Conservation (phyloP, 2,797 vertebrate species). For the Enteromius unitaeniatus region DNA sequence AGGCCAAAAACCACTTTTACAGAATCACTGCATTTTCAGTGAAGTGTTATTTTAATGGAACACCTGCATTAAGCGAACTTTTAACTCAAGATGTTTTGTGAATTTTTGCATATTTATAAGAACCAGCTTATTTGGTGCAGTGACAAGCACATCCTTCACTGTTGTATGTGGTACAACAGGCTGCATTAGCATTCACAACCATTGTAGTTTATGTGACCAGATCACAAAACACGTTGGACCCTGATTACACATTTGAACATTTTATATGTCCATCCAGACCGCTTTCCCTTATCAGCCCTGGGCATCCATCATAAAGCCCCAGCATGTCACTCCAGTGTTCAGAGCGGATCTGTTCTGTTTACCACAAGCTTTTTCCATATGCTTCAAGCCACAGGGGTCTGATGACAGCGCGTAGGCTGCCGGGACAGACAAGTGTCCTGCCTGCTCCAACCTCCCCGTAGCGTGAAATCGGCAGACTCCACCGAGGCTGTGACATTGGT, state of each 20-base stretch:
- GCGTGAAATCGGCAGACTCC: constrained; percentile 49
- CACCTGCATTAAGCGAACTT: neutral
- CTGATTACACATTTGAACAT: neutral
- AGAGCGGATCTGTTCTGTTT: constrained; percentile 39
- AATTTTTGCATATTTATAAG: neutral
- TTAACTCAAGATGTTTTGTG: neutral
- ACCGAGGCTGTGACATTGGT: constrained; percentile 45
- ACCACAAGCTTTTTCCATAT: constrained; percentile 43
- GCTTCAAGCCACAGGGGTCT: constrained; percentile 38
- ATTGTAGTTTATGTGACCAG: neutral
- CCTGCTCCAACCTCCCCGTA: constrained; percentile 24
- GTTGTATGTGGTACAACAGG: constrained; percentile 7
- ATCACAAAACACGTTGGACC: neutral
- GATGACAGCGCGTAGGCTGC: constrained; percentile 30
- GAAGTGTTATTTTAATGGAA: neutral
- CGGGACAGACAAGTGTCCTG: constrained; percentile 48
- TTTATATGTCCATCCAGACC: neutral
- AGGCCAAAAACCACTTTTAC: neutral
- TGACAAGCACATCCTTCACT: neutral
- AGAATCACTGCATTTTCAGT: neutral
- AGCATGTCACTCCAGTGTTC: constrained; percentile 9
- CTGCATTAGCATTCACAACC: constrained; percentile 13
- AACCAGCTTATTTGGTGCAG: neutral
- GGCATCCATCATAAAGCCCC: constrained; percentile 16
- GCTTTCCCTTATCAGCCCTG: constrained; percentile 22